Conservation (phyloP, 2,888 invertebrate species). For the Neocrepidodera transversa region DNA sequence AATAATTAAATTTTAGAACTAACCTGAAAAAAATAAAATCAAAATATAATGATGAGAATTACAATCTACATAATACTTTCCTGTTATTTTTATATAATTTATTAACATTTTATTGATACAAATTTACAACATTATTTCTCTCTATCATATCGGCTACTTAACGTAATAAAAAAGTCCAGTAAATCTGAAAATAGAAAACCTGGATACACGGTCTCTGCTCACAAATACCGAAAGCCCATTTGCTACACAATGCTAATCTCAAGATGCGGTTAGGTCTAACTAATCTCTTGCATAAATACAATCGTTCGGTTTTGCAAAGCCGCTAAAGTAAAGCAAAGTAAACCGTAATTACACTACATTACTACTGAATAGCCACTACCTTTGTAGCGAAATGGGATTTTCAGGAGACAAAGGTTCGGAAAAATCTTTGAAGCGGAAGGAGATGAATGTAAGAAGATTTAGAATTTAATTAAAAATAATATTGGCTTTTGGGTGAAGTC, state of each 20-base stretch:
- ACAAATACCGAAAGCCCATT: conserved; percentile 40
- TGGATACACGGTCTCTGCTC: conserved; percentile 27
- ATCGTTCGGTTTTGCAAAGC: conserved; percentile 40
- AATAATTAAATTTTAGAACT: no score
- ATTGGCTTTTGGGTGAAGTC: conserved; percentile 35
- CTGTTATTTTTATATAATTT: no score
- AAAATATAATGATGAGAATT: no score
- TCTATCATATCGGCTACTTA: not conserved
- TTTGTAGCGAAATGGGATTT: conserved; percentile 37
- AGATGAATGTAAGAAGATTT: conserved; percentile 20
- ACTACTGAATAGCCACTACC: conserved; percentile 27
- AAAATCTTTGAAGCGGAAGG: conserved; percentile 15
- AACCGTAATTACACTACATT: conserved; percentile 42
- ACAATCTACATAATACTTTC: no score
- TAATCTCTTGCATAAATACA: conserved; percentile 50
- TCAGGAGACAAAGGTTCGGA: conserved; percentile 17
- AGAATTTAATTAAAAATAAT: conserved; percentile 38
- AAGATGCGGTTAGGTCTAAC: conserved; percentile 46
- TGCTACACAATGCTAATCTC: conserved; percentile 44
- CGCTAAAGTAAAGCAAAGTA: conserved; percentile 39
- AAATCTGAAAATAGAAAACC: not conserved
- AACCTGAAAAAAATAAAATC: no score
- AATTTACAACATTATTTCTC: conserved; percentile 19
- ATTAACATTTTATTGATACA: not conserved
- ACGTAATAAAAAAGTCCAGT: not conserved